Evolutionary conservation across 2,888 invertebrate genomes (phyloP).

Genomic region (Stramonita haemastoma): DNA sequence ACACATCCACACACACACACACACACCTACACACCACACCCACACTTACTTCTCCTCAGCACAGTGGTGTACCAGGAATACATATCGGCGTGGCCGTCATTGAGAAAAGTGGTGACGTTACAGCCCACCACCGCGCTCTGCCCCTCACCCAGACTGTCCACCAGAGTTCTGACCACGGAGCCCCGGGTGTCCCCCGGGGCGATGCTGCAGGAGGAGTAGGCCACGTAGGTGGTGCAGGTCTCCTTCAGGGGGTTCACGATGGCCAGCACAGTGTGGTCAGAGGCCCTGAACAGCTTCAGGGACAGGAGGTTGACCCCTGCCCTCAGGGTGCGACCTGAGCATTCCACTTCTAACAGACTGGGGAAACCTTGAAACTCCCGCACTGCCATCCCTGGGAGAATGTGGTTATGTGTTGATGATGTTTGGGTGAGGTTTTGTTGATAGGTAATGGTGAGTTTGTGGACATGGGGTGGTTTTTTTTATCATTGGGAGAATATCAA

Average conservation of each 20-base stretch:
- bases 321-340: constrained; percentile 12
- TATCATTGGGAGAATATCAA: too few relatives aligned
- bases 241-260: constrained; percentile 9
- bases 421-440: too few relatives aligned
- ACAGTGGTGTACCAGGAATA: neutral
- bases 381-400: constrained; percentile 26
- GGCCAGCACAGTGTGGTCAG: constrained; percentile 15
- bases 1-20: neutral
- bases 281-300: constrained; percentile 15
- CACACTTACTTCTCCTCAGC: constrained; percentile 3
- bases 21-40: neutral
- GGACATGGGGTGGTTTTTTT: too few relatives aligned
- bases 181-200: neutral
- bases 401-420: too few relatives aligned
- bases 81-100: neutral
- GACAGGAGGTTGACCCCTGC: constrained; percentile 7
- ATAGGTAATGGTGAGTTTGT: too few relatives aligned
- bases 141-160: constrained; percentile 17
- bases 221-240: constrained; percentile 12
- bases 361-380: constrained; percentile 27
- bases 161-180: constrained; percentile 22
- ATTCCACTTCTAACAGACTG: constrained; percentile 39
- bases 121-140: neutral
- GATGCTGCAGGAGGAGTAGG: constrained; percentile 27
- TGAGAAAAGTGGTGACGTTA: constrained; percentile 17